Conservation (phyloP, 2,113 vertebrate genomes). For the Brevimyrus niger region DNA sequence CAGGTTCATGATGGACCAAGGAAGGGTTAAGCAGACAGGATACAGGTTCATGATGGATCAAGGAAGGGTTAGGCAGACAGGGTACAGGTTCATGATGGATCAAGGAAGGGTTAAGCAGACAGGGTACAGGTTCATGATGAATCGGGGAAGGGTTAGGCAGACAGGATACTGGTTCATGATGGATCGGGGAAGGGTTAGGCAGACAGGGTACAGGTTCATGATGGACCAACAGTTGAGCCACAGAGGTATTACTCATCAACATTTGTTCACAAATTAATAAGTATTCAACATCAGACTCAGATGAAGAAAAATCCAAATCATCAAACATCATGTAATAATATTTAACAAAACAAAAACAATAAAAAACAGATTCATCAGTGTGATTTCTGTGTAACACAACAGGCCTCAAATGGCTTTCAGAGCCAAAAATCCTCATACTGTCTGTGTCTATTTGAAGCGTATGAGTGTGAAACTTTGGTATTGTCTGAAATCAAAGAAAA, state of each 20-base stretch:
- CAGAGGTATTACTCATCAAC: neutral
- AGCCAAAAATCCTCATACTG: neutral
- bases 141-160: neutral
- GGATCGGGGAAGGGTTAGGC: neutral
- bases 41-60: neutral
- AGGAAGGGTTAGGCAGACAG: neutral
- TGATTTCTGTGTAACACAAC: neutral
- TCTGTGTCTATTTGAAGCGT: neutral
- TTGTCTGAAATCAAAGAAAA: neutral
- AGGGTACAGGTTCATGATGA: neutral
- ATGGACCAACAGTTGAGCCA: neutral
- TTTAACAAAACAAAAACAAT: neutral
- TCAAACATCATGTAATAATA: neutral
- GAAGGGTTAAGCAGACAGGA: neutral
- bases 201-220: neutral
- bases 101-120: neutral
- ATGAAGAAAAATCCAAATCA: neutral
- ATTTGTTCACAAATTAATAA: neutral
- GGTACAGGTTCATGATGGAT: neutral
- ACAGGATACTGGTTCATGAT: neutral
- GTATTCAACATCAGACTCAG: neutral
- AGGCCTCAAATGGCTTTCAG: neutral
- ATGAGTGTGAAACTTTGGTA: neutral
- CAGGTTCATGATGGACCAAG: neutral
- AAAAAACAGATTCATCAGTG: neutral